Base-by-base conservation (phyloP, 2,797 vertebrate species). In the Eulemur rubriventer region DNA sequence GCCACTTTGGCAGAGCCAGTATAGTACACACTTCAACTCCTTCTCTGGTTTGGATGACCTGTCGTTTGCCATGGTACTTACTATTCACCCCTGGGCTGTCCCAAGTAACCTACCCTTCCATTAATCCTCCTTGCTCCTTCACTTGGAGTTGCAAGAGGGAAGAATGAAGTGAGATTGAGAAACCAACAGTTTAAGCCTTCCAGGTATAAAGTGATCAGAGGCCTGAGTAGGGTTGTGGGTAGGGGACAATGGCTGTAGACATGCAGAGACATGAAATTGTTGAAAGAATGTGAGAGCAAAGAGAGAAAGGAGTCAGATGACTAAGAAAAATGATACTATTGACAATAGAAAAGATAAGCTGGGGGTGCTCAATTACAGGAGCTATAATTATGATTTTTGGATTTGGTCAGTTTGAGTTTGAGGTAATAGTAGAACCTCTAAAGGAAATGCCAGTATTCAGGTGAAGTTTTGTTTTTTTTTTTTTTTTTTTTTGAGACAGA, bases 261-360 rank as follows among this genome's bases (percentile, higher is more conserved):
- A 89, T 92, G 22, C 24, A 92, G 84, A 91, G 55, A 87, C 38
- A 11, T 89, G 52, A 73, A 94, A n/a, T 83, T 82, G 78, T 72
- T 88, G 26, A 82, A 84, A 83, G 41, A 75, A 10, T 78, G 43
- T 41, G 38, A 97, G 43, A 43, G 17, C 18, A 80, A 59, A 73
- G 26, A 87, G 52, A 75, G 72, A 30, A 86, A 89, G 61, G 73
- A 20, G 33, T 81, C 24, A 63, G 48, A 50, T 79, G 33, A 63
- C 38, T 26, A 59, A 59, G 59, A 63, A 70, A 43, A 83, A 48
- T 14, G 18, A 48, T 87, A 50, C 20, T 38, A 46, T 38, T 69
- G 30, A 69, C 20, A 59, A 75, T 63, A 28, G 35, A 75, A 82
- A 75, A 30, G 50, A 76, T 91, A 57, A 70, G n/a, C 61, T 69